Conservation (phyloP, 2,113 vertebrate species). For the Eurypyga helias region DNA sequence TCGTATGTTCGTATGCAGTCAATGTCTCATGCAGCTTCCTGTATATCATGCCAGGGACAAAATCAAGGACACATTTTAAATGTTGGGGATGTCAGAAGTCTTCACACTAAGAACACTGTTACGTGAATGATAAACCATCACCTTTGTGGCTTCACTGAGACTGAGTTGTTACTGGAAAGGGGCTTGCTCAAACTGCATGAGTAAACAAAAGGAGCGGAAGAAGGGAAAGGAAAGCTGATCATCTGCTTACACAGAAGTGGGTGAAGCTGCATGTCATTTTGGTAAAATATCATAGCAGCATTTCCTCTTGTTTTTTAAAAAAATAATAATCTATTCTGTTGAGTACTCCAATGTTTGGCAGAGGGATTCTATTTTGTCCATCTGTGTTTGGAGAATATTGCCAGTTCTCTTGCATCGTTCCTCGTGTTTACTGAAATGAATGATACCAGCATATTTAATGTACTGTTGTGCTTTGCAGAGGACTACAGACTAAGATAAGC, state of each 20-base stretch:
- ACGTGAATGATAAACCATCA: not conserved
- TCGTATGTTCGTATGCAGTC: not conserved
- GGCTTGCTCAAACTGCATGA: not conserved
- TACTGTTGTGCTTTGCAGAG: conserved; percentile 73
- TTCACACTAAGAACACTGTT: not conserved
- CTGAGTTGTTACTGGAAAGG: not conserved
- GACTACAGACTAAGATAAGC: conserved; percentile 11
- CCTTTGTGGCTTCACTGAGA: not conserved
- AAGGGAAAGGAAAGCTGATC: not conserved
- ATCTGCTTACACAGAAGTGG: not conserved
- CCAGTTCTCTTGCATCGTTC: conserved; percentile 43
- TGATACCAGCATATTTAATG: conserved; percentile 37
- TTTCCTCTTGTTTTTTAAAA: not conserved
- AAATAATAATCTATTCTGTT: not conserved
- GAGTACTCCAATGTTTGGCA: conserved; percentile 61
- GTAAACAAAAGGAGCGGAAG: not conserved
- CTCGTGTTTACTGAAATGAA: conserved; percentile 55
- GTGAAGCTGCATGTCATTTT: not conserved
- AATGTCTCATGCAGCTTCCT: not conserved
- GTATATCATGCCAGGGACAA: not conserved
- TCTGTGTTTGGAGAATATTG: conserved; percentile 68
- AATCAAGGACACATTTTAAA: not conserved
- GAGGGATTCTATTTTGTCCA: conserved; percentile 56
- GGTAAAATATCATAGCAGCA: conserved; percentile 39
- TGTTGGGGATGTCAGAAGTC: not conserved